Percentiles rank a stretch among this genome's conserved stretches.
phyloP scores from a whole-genome alignment of 1,140 invertebrate species.

The Calephelis nemesis region DNA sequence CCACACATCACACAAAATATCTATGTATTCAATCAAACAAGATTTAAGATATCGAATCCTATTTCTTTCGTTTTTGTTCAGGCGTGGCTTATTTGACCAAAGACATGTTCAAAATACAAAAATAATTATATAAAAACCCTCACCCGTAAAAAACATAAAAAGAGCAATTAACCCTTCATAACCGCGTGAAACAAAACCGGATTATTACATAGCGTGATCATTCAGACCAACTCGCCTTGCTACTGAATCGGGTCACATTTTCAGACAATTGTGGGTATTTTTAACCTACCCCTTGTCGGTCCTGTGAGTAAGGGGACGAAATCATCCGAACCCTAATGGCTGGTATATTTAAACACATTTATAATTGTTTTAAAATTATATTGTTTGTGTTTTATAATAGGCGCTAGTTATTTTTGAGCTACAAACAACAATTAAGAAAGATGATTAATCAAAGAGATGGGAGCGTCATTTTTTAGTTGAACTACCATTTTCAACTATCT shows the following conservation, averaged over 20 bases:
- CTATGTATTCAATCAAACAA: too few species aligned
- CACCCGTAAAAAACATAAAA: not conserved
- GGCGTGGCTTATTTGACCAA: too few species aligned
- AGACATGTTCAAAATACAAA: not conserved
- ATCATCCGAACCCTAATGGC: slow-evolving; percentile 30
- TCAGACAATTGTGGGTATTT: slow-evolving; percentile 45
- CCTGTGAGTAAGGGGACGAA: slow-evolving; percentile 40
- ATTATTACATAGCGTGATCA: slow-evolving; percentile 21
- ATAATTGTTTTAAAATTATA: slow-evolving; percentile 8
- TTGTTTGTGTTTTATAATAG: slow-evolving; percentile 3
- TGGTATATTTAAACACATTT: slow-evolving; percentile 17
- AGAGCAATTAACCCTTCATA: slow-evolving; percentile 20
- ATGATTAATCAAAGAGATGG: not conserved
- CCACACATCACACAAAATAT: too few species aligned
- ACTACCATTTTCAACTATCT: too few species aligned
- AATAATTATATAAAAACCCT: not conserved
- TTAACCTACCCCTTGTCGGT: slow-evolving; percentile 57
- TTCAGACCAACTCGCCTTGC: slow-evolving; percentile 25
- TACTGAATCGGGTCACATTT: slow-evolving; percentile 39
- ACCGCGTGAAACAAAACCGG: slow-evolving; percentile 16
- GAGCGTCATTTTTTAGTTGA: too few species aligned
- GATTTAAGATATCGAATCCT: too few species aligned
- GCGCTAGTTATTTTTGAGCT: not conserved
- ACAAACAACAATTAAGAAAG: not conserved
- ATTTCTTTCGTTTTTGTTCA: too few species aligned